These are phyloP conservation scores for Gastrophryne carolinensis DNA, from an alignment of 2,797 vertebrate species.

Conservation along the genomic window DNA sequence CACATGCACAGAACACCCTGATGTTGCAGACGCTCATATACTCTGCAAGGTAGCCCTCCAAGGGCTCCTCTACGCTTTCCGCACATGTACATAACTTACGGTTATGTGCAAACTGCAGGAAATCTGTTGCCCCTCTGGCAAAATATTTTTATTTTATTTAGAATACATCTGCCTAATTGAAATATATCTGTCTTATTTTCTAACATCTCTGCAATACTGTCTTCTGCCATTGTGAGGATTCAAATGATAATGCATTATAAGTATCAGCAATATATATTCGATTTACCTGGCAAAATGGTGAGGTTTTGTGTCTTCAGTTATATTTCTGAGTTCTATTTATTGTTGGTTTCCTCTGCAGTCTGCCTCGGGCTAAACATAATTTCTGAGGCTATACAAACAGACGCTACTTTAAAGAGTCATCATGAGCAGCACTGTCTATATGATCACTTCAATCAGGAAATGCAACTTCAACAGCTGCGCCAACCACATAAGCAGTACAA, in stretches of 20 bases:
- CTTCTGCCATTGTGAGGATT: no score
- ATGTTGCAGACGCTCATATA: no score
- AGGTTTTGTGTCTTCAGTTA: background rate
- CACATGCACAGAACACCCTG: no score
- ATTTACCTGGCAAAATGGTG: background rate
- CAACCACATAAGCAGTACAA: slow-evolving; percentile 1
- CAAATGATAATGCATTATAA: background rate
- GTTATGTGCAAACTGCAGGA: no score
- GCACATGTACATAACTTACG: no score
- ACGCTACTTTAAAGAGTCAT: background rate
- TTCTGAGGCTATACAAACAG: background rate
- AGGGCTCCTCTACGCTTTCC: no score
- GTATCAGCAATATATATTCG: background rate
- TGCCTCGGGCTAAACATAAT: background rate
- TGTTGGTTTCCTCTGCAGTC: background rate
- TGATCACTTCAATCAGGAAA: slow-evolving; percentile 15
- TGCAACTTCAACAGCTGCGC: slow-evolving; percentile 9
- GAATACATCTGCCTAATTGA: no score
- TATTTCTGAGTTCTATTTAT: background rate
- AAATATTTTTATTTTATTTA: no score
- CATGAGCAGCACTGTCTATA: slow-evolving; percentile 9
- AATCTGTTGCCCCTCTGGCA: no score
- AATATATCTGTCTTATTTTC: no score
- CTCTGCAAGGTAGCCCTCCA: no score
- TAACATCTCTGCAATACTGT: no score